Conservation (phyloP, 2,113 vertebrate species). For the Gopherus flavomarginatus region DNA sequence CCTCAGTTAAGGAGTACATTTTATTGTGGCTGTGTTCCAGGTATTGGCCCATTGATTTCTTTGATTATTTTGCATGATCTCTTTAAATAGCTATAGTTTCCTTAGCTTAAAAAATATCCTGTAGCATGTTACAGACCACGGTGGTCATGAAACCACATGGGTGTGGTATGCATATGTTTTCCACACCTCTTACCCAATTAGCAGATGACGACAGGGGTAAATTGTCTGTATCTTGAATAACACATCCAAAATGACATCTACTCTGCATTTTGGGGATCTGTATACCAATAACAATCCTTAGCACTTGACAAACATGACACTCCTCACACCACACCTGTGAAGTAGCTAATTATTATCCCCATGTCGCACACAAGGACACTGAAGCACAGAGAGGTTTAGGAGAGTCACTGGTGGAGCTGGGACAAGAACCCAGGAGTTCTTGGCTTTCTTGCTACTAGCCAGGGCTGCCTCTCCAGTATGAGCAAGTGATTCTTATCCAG, state of each 20-base stretch:
- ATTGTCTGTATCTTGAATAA: not conserved
- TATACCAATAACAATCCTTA: not conserved
- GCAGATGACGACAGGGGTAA: not conserved
- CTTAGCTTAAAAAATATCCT: fast-evolving
- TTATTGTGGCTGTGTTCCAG: not conserved
- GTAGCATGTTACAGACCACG: not conserved
- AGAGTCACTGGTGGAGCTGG: not conserved
- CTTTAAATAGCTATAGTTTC: not conserved
- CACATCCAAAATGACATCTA: not conserved
- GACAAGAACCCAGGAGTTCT: not conserved
- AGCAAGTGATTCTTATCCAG: not conserved
- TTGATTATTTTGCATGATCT: not conserved
- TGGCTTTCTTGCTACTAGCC: not conserved
- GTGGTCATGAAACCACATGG: not conserved
- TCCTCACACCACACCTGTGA: not conserved
- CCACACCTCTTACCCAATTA: not conserved
- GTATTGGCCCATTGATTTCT: not conserved
- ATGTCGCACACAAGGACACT: not conserved
- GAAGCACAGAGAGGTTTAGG: not conserved
- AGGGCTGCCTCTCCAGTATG: not conserved
- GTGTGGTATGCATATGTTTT: not conserved
- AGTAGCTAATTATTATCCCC: not conserved
- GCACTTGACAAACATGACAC: not conserved
- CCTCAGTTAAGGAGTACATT: not conserved
- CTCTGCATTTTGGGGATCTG: not conserved